Evolutionary conservation across 1,140 invertebrate genomes (phyloP), one percentile per base, ranked within the genome.

Genomic region (Samia ricini): DNA sequence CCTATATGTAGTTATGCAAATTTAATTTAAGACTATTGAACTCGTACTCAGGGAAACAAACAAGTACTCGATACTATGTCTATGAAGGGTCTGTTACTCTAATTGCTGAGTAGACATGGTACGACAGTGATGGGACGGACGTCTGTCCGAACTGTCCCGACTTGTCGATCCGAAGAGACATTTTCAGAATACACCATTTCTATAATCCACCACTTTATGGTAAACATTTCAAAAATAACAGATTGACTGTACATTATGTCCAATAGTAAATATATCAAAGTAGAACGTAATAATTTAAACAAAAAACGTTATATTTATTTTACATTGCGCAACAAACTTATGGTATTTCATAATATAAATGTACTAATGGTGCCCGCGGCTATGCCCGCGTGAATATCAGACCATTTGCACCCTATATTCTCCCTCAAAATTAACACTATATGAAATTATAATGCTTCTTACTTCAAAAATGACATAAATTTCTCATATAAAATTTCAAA

Each of bases 51-150:
- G 3, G 23, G 51, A 21, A 22, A 52, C 20, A 52, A 52, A 52
- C 7, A 10, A 52, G 51, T 5, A 15, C 33, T 52, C 60, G 56
- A 71, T 56, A 56, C 48, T 58, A 58, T 65, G 59, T 69, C 57
- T 18, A 54, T 59, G 33, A 42, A 42, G 52, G 52, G 63, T 68
- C 71, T 66, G 71, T 82, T 78, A 80, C 63, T 73, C 77, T 83
- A 81, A 81, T 83, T 83, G 78, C 77, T 75, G 54, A 52, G 12
- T 6, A 21, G 67, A 59, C 63, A 60, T 63, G 55, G 42, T 51
- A 52, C 54, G 77, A 79, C 77, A 74, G 57, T 71, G 72, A 79
- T 75, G 78, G 66, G 74, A 77, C 69, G 63, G 68, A 74, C 68
- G 74, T 58, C 68, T 67, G 68, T 68, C 63, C 67, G 56, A 26